Base-by-base conservation (phyloP, 2,113 vertebrate species). In the Cyrtonyx montezumae region DNA sequence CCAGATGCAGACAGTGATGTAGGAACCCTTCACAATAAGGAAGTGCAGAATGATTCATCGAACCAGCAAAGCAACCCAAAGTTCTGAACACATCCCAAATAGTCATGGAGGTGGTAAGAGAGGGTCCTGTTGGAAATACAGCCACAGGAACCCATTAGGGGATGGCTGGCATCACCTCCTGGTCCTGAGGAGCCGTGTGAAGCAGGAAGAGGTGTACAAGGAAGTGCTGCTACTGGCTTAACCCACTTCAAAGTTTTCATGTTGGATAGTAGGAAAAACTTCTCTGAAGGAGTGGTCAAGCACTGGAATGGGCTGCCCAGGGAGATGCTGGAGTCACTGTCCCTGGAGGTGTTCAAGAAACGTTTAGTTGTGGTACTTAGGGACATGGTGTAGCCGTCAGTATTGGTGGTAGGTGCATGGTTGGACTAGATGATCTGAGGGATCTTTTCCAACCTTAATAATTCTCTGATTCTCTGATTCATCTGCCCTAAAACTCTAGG, bases 161-260 rank as follows among this genome's bases (percentile, higher is more conserved):
- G 17, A 45, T 15, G 40, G 45, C 21, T 1, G 1, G 37, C 30
- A 26, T 7, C 2, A 0, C 32, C 48, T 12, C 17, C 20, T 8
- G n/a, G 11, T 37, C 26, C 63, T 67, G 19, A 74, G 15, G 32
- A 78, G 28, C 37, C 0, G 0, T 43, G 3, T 0, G 3, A 74
- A 49, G 87, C 55, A 63, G 28, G 36, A 30, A 1, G 0, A 20
- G 0, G 1, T 67, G 46, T 11, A 67, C 46, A 46, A 43, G 34
- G 51, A 85, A 74, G 49, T 16, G 28, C 14, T 63, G 48, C 9
- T 43, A 13, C 8, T 13, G 21, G 6, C 21, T 84, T 25, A 37
- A 30, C 9, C 5, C 15, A 30, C 15, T 53, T 53, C 26, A 53
- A 28, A 3, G 1, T 53, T 53, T 53, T 30, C 51, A 28, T 53